Conservation (phyloP, 2,113 vertebrate species). For the Toxotes jaculatrix region DNA sequence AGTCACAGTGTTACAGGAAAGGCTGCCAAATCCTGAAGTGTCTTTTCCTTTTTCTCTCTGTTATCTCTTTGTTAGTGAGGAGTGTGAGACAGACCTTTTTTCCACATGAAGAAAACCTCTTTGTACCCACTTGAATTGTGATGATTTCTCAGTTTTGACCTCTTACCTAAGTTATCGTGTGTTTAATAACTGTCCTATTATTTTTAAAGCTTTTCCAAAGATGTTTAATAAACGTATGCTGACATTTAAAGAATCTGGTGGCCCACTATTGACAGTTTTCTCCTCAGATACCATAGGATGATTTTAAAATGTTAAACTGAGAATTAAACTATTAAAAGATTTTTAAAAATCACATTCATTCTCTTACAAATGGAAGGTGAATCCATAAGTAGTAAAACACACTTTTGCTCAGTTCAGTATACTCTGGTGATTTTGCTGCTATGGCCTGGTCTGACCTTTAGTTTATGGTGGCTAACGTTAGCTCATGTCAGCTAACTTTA, state of each 20-base stretch:
- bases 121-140: conserved; percentile 5
- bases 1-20: conserved; percentile 60
- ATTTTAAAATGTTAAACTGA: background rate
- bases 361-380: too few species aligned
- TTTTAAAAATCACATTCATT: background rate
- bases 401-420: background rate
- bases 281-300: too few species aligned
- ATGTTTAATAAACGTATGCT: background rate
- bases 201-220: background rate
- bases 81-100: background rate
- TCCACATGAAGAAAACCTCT: background rate
- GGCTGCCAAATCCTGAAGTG: conserved; percentile 18
- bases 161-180: background rate
- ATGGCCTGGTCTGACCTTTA: background rate
- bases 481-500: background rate
- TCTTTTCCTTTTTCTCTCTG: background rate
- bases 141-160: background rate
- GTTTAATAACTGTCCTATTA: background rate
- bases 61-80: conserved; percentile 3
- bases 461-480: background rate
- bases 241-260: background rate
- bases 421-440: background rate
- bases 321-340: background rate
- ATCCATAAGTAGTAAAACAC: background rate
- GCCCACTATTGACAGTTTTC: background rate